Percentiles rank a stretch among this genome's conserved stretches.
Evolutionary conservation across 2,113 vertebrate species (phyloP).

Genomic region (Phylloscopus trochiloides): DNA sequence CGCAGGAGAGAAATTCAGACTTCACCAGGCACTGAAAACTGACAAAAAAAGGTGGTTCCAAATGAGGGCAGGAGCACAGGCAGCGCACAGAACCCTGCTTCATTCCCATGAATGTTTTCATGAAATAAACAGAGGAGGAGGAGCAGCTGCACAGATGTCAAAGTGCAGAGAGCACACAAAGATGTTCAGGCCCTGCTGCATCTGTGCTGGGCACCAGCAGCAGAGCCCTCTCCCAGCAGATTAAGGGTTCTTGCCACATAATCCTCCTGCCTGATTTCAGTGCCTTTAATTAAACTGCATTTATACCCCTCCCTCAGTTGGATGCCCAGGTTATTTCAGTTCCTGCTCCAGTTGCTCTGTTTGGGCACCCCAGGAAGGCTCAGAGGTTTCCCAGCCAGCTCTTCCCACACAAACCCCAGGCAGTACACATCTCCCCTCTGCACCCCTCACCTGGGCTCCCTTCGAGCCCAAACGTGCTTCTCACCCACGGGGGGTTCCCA

Average conservation of each 20-base stretch:
- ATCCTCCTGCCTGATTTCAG: background rate
- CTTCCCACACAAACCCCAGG: background rate
- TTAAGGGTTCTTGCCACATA: background rate
- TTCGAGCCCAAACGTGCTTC: background rate
- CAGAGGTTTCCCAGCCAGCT: background rate
- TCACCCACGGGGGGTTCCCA: rapidly evolving
- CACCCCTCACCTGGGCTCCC: background rate
- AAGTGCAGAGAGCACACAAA: background rate
- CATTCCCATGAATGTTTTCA: background rate
- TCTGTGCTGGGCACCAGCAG: background rate
- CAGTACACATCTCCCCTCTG: rapidly evolving
- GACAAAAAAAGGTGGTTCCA: background rate
- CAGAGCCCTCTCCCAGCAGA: background rate
- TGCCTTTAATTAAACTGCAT: background rate
- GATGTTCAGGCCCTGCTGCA: background rate
- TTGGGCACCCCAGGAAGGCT: background rate
- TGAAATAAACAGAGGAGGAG: background rate
- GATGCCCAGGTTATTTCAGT: background rate
- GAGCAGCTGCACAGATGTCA: background rate
- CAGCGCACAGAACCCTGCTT: rapidly evolving
- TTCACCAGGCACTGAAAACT: background rate
- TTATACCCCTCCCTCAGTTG: background rate
- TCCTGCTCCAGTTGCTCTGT: background rate
- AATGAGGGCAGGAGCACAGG: background rate
- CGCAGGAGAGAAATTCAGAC: background rate